A percentile compares a stretch with the other conserved stretches of the same genome.
These are phyloP conservation scores for Rhopalosiphum nymphaeae DNA, from an alignment of 2,888 invertebrate species.

Conservation along the genomic window DNA sequence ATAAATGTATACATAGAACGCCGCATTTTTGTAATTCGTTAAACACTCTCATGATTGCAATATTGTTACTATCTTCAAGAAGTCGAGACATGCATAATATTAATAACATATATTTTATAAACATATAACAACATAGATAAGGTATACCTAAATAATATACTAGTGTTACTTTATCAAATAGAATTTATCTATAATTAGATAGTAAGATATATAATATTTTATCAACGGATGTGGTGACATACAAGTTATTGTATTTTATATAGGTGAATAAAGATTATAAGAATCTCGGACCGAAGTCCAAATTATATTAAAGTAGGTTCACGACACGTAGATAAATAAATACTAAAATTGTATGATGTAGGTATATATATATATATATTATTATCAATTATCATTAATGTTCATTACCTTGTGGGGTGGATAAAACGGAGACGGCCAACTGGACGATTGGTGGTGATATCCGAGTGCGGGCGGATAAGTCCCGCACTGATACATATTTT, in stretches of 20 bases:
- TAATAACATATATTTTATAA: background rate
- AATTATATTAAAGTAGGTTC: background rate
- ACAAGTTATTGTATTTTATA: background rate
- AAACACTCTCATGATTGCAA: background rate
- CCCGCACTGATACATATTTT: slow-evolving; percentile 67
- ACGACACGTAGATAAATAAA: background rate
- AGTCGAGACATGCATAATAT: background rate
- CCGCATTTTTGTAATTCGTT: too few species aligned
- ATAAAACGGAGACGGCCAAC: slow-evolving; percentile 68
- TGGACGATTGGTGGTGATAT: slow-evolving; percentile 66
- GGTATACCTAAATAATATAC: background rate
- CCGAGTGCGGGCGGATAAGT: slow-evolving; percentile 66
- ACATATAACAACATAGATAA: background rate
- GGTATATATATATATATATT: too few species aligned
- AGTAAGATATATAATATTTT: too few species aligned
- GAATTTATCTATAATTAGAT: background rate
- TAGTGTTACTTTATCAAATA: background rate
- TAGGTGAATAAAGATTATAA: background rate
- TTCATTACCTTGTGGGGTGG: slow-evolving; percentile 68
- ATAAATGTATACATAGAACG: too few species aligned
- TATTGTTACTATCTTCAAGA: background rate
- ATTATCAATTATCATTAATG: background rate
- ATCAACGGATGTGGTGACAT: background rate
- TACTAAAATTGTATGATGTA: background rate
- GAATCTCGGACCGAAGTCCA: background rate